phyloP scores from a whole-genome alignment of 2,888 invertebrate species.

The Nebria brevicollis region DNA sequence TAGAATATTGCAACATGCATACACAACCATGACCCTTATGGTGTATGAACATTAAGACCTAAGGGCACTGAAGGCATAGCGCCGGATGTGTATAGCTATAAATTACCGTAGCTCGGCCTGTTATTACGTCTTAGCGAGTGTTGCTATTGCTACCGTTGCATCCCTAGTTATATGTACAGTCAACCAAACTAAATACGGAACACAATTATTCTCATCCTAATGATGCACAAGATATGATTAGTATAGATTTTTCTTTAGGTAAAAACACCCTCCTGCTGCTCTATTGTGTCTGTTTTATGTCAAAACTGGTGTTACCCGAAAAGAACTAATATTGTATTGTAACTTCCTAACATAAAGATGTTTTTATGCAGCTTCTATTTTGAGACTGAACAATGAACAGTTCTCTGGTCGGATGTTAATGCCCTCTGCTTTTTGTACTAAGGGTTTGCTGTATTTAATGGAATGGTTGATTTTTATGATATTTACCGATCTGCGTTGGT shows the following conservation, averaged over 20 bases:
- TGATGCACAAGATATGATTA: not conserved
- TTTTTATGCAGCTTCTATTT: too few species aligned
- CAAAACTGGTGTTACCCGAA: not conserved
- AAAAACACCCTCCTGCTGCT: not conserved
- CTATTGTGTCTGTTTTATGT: slow-evolving; percentile 2
- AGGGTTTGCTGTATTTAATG: not conserved
- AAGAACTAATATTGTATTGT: too few species aligned
- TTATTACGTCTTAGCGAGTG: slow-evolving; percentile 54
- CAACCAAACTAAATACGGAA: not conserved
- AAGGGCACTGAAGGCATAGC: slow-evolving; percentile 14
- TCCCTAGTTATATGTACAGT: not conserved
- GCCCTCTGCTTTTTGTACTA: not conserved
- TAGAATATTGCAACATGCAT: slow-evolving; percentile 4
- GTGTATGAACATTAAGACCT: slow-evolving; percentile 1
- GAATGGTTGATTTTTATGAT: slow-evolving; percentile 15
- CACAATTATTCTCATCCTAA: not conserved
- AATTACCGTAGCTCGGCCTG: slow-evolving; percentile 54
- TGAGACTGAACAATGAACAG: too few species aligned
- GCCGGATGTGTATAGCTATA: slow-evolving; percentile 55
- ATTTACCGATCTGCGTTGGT: not conserved
- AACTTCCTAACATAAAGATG: not conserved
- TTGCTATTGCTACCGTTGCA: slow-evolving; percentile 2
- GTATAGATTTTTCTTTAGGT: not conserved
- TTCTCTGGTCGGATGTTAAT: not conserved
- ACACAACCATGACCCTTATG: slow-evolving; percentile 21